phyloP scores from a whole-genome alignment of 1,140 invertebrate genomes.

The Conopomorpha cramerella region DNA sequence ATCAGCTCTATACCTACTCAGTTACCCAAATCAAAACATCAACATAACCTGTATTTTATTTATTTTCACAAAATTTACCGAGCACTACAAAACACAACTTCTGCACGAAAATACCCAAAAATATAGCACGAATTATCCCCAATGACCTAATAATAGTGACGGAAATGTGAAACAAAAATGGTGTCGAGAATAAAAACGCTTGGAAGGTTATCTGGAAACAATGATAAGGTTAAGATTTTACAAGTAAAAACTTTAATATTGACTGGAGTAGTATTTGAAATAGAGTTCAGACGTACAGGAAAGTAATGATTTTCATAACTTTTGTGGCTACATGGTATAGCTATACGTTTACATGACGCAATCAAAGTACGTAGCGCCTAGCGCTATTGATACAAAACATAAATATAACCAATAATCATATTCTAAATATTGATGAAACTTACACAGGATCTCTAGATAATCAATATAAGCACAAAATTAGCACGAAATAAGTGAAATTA shows the following conservation, averaged over 20 bases:
- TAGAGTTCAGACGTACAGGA: constrained; percentile 4
- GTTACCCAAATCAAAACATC: constrained; percentile 45
- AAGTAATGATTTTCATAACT: constrained; percentile 11
- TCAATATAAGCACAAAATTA: too few species aligned
- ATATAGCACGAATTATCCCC: constrained; percentile 6
- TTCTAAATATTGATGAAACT: constrained; percentile 10
- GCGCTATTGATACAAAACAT: constrained; percentile 41
- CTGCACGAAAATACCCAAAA: too few species aligned
- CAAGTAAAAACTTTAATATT: too few species aligned
- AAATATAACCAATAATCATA: constrained; percentile 29
- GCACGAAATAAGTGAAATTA: not conserved
- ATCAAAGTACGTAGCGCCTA: constrained; percentile 48
- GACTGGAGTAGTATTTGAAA: too few species aligned
- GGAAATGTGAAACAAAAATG: constrained; percentile 43
- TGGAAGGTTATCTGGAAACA: constrained; percentile 48
- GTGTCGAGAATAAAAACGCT: constrained; percentile 28
- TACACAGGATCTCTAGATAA: constrained; percentile 14
- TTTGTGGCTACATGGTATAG: constrained; percentile 17
- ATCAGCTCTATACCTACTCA: too few species aligned
- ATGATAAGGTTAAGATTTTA: constrained; percentile 32
- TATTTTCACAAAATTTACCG: not conserved
- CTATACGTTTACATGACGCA: constrained; percentile 54
- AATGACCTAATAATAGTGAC: constrained; percentile 6
- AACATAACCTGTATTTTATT: constrained; percentile 50
- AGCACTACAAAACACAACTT: too few species aligned